phyloP scores from a whole-genome alignment of 1,140 invertebrate species.

The Pararge aegeria region DNA sequence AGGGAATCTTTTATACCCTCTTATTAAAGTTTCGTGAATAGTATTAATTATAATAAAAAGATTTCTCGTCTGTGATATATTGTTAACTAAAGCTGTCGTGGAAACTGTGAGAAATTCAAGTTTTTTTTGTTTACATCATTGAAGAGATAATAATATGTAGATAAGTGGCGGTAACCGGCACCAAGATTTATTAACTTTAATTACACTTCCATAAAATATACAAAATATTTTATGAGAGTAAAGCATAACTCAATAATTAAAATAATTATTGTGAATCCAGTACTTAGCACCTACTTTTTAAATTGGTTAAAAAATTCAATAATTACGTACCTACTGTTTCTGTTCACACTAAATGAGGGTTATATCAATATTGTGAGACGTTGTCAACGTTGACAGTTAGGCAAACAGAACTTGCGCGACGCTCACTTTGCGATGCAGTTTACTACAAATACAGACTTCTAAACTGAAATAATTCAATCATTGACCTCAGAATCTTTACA shows the following conservation, averaged over 20 bases:
- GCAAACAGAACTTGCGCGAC: slow-evolving; percentile 36
- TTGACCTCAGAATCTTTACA: too few relatives aligned
- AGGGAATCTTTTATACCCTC: slow-evolving; percentile 63
- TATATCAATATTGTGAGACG: slow-evolving; percentile 27
- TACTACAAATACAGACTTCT: slow-evolving; percentile 3
- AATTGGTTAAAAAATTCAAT: neutral
- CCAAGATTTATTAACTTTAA: too few relatives aligned
- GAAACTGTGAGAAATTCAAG: slow-evolving; percentile 17
- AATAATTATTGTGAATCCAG: too few relatives aligned
- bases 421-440: slow-evolving; percentile 25
- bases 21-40: slow-evolving; percentile 54
- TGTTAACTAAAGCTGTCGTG: slow-evolving; percentile 25
- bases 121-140: slow-evolving; percentile 11
- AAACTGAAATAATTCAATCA: too few relatives aligned
- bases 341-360: slow-evolving; percentile 15
- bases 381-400: slow-evolving; percentile 49
- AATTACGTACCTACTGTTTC: slow-evolving; percentile 5
- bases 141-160: too few relatives aligned
- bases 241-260: too few relatives aligned
- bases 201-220: too few relatives aligned
- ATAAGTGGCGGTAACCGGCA: too few relatives aligned
- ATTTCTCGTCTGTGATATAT: slow-evolving; percentile 39
- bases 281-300: too few relatives aligned
- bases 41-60: slow-evolving; percentile 42
- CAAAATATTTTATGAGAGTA: too few relatives aligned